Evolutionary conservation across 2,797 vertebrate genomes (phyloP).

Genomic region (Crypturellus tataupa): DNA sequence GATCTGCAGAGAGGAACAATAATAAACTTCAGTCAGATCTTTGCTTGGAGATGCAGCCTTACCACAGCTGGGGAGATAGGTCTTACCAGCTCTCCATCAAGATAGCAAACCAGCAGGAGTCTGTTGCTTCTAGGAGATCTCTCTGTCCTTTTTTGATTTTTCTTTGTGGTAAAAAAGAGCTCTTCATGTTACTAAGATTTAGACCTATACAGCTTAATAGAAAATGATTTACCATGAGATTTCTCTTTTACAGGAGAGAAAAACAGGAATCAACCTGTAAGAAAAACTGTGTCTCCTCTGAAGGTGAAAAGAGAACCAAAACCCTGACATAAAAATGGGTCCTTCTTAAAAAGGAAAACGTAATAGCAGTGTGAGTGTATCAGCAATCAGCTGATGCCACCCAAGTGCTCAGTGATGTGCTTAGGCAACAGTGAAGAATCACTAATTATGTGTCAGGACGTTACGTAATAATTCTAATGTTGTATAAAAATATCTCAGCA

Average conservation of each 20-base stretch:
- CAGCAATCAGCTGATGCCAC: slow-evolving; percentile 62
- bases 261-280: neutral
- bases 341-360: neutral
- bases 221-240: neutral
- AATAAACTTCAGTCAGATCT: neutral
- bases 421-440: slow-evolving; percentile 14
- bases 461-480: slow-evolving; percentile 60
- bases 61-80: neutral
- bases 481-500: slow-evolving; percentile 59
- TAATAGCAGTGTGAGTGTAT: neutral
- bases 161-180: neutral
- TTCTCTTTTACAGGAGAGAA: neutral
- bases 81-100: neutral
- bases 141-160: neutral
- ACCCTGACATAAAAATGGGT: neutral
- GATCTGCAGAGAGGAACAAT: neutral
- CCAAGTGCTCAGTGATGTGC: slow-evolving; percentile 43
- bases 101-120: neutral
- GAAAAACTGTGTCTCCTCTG: neutral
- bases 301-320: neutral
- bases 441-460: slow-evolving; percentile 61
- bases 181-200: neutral
- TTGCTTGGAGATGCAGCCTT: neutral
- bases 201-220: neutral
- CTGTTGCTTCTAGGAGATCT: neutral